Percentiles rank a stretch among this genome's conserved stretches.
phyloP scores from a whole-genome alignment of 2,888 invertebrate genomes.

The Dasypogon diadema region DNA sequence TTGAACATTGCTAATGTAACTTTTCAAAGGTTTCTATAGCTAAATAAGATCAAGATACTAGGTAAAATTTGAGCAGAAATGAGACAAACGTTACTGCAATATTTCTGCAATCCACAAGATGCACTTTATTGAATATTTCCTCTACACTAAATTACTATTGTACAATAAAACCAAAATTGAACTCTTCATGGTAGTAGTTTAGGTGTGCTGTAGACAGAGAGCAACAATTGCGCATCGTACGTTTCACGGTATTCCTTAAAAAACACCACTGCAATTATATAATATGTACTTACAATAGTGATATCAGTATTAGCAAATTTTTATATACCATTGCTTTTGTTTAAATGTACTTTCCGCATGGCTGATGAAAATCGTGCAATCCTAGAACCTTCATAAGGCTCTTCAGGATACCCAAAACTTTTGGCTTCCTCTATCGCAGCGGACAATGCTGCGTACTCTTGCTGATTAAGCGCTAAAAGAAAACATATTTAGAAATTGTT shows the following conservation, averaged over 20 bases:
- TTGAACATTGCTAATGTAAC: no score
- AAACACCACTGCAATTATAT: not conserved
- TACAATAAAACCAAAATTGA: conserved; percentile 37
- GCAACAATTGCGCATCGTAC: no score
- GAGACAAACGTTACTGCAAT: no score
- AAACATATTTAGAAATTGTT: conserved; percentile 51
- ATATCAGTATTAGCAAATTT: not conserved
- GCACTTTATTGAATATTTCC: no score
- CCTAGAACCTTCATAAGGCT: not conserved
- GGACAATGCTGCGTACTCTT: conserved; percentile 37
- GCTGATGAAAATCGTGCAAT: not conserved
- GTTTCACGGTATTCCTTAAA: no score
- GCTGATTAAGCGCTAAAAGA: not conserved
- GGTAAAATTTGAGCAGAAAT: no score
- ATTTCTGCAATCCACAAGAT: no score
- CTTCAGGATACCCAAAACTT: not conserved
- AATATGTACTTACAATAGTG: not conserved
- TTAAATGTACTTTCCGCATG: not conserved
- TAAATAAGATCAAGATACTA: no score
- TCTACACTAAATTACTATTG: no score
- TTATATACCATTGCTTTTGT: not conserved
- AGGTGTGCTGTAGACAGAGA: not conserved
- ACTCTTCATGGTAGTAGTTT: conserved; percentile 38
- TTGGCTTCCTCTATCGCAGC: conserved; percentile 49
- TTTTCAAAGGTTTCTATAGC: no score